Evolutionary conservation across 2,888 invertebrate genomes (phyloP), one percentile per base, ranked within the genome.

Genomic region (Eristalis pertinax): DNA sequence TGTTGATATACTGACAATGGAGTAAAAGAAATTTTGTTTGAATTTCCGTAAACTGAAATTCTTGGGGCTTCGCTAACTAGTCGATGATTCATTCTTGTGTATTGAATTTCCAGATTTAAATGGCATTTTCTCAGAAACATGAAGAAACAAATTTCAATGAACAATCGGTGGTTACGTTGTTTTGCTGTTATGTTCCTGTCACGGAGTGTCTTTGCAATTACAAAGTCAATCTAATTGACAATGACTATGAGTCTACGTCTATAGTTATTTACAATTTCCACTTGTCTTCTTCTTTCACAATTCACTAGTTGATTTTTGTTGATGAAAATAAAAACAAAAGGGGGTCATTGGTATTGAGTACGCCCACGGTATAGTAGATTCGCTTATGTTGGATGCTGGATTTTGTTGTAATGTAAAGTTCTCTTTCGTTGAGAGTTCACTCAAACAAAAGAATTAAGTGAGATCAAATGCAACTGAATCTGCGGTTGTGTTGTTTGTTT

Each of bases 291-390:
- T 29, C 43, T 38, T 13, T 38, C 32, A 32, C 8, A 32, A 38
- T 38, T 4, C 38, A 38, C 13, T 38, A 2, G 13, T 38, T 13
- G 38, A 13, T 38, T 38, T 38, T 38, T 38, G 26, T 70, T 0
- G 15, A 26, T 64, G 63, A 65, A 60, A 80, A 74, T 43, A 79
- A 70, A 50, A n/a, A 60, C 4, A 11, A 75, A 79, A 84, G 56
- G 75, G 56, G 84, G 84, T 84, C 84, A 80, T 80, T 84, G 80
- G 72, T 75, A 84, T 67, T 74, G 70, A 19, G 67, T 69, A 38
- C 29, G 4, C 72, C n/a, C 50, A 72, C 65, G 60, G 41, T 75
- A 32, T 24, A 3, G 50, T 22, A 29, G 43, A 64, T 68, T 13
- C 35, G 32, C 38, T 58, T 26, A n/a, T 5, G 4, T 5, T 32